Evolutionary conservation across 2,888 invertebrate genomes (phyloP).

Genomic region (Acronicta psi): DNA sequence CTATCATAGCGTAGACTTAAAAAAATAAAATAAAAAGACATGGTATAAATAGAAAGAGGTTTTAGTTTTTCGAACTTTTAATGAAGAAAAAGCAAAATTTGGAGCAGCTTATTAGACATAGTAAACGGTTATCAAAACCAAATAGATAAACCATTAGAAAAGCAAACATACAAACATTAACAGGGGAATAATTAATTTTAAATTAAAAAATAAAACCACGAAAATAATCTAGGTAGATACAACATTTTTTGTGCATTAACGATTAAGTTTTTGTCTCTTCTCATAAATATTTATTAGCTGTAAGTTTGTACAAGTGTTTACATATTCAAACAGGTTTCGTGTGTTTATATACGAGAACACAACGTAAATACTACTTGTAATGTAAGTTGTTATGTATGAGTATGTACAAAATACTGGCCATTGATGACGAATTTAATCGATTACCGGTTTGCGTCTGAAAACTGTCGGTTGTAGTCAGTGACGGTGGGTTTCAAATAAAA

Average conservation of each 20-base stretch:
- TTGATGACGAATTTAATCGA: not conserved
- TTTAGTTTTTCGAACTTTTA: too few species aligned
- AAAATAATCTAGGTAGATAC: too few species aligned
- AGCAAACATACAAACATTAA: too few species aligned
- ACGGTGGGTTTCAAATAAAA: not conserved
- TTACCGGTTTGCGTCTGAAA: not conserved
- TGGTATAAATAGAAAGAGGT: too few species aligned
- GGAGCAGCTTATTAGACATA: too few species aligned
- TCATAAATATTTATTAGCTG: not conserved
- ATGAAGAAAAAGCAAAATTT: too few species aligned
- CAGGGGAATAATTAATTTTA: too few species aligned
- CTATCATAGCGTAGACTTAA: too few species aligned
- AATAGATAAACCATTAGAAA: too few species aligned
- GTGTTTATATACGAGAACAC: conserved; percentile 6
- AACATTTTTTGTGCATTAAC: not conserved
- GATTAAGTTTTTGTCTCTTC: conserved; percentile 2
- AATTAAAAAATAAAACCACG: not conserved
- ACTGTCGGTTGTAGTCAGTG: not conserved
- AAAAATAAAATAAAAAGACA: too few species aligned
- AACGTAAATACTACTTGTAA: conserved; percentile 12
- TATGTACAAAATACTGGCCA: conserved; percentile 2
- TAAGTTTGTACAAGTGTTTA: conserved; percentile 32
- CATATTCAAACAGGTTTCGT: conserved; percentile 33
- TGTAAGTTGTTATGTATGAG: too few species aligned
- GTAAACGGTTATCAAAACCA: too few species aligned